Evolutionary conservation across 2,113 vertebrate genomes (phyloP), one percentile per base, ranked within the genome.

Genomic region (Panurus biarmicus): DNA sequence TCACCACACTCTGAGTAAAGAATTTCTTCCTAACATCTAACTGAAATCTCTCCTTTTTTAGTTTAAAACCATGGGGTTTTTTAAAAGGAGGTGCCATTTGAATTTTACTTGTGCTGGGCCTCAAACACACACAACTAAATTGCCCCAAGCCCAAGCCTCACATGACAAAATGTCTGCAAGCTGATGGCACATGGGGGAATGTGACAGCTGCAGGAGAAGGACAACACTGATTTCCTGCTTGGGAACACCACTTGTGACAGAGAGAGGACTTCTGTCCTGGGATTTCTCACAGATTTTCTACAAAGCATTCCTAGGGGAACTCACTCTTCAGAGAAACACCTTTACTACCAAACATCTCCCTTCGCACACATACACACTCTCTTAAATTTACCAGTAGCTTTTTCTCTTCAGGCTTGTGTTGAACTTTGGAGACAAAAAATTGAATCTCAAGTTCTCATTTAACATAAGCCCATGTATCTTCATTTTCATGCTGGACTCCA

Each of bases 121-220:
- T 3, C 1, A 24, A 75, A 53, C 36, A 36, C 29, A 61, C 14
- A 24, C 0, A 1, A 47, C 4, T 6, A 3, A 35, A 8, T 26
- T 65, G 53, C 11, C 38, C 26, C 15, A 40, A 45, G 83, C 62
- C n/a, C 48, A 65, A 85, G 42, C 28, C 38, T 77, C 71, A 62
- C 19, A 6, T 15, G 28, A 50, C 35, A 71, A 17, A 28, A 13
- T 47, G 89, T 65, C 28, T 82, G 53, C 36, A 89, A 62, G 31
- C 57, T 82, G 58, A 65, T 2, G 2, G 54, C 66, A 38, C 45
- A 24, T 12, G 10, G 12, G 11, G 15, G 23, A 85, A 83, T 9
- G 21, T n/a, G 47, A 80, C 65, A 91, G 75, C 64, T 93, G 67
- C 50, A 72, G 33, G 45, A 87, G 42, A 18, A 84, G 19, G 64